Base-by-base conservation (phyloP, 2,888 invertebrate species). In the Stenurella melanura region DNA sequence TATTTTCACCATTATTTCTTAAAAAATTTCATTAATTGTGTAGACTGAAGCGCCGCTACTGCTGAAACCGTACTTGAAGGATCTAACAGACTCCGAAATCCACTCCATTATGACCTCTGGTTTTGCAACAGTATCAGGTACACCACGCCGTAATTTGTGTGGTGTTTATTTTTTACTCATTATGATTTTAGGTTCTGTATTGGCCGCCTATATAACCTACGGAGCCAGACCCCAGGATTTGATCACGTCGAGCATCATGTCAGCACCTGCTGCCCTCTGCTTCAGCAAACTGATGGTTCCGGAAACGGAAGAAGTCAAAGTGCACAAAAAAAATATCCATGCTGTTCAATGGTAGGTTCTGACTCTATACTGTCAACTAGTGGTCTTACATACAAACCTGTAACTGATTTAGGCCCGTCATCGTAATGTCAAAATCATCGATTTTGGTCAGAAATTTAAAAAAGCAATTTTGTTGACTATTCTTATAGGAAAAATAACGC, bases 61-160 rank as follows among this genome's bases (percentile, higher is more conserved):
- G 73, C 94, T 99, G 74, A 94, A 95, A 85, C 98, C 98, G 0
- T 98, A 97, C 85, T 89, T 99, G 11, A 88, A 92, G n/a, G 89
- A 93, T 77, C 91, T 99, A 87, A 99, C 99, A 0, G 92, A 93
- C 34, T 98, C 98, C 0, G 99, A 99, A 90, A 89, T 99, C 0
- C 97, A 98, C 88, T 94, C 98, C 0, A 92, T 99, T 15, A 96
- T 98, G 96, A 93, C 96, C 0, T 96, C 96, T 0, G 98, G 98
- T 5, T 98, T 98, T 89, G 97, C 98, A 0, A 97, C 98, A 0
- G 97, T 98, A 10, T 97, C 98, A 56, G 97, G 96, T 92, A 88
- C 82, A 6, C 7, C n/a, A 5, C 6, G 15, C 50, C 5, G n/a
- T 5, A n/a, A 50, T 12, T 50, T 6, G n/a, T 42, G 50, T 5